Evolutionary conservation across 2,797 vertebrate genomes (phyloP), one percentile per base, ranked within the genome.

Genomic region (Notolepis coatsorum): DNA sequence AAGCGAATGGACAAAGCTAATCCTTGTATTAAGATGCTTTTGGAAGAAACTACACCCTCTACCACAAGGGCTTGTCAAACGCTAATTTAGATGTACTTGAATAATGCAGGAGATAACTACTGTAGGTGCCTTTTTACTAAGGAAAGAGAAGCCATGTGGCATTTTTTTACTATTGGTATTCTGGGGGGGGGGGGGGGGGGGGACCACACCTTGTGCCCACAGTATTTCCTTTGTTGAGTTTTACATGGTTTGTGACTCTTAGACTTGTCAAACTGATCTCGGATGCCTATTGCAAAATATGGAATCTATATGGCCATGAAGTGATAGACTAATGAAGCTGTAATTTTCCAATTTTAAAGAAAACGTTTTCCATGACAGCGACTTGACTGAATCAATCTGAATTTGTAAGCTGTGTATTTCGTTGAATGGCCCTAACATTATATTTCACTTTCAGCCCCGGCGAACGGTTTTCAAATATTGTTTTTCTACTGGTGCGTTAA

Each of bases 111-210:
- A 86, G 72, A 66, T 10, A 76, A 84, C 65, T 77, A 79, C 83
- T 87, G 62, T 80, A 68, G 81, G 86, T 90, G 87, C 90, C 88
- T 90, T 90, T 68, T 56, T 66, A 77, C n/a, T 64, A 76, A 62
- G 66, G 45, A 75, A 53, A 74, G 75, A 65, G 75, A 59, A 71
- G 54, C 15, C 21, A 52, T 43, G 64, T 71, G 75, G 66, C 49
- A 24, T 61, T 13, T 33, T 38, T 45, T 54, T 13, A 50, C 58
- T 48, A 71, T 71, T 61, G 25, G 43, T 77, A 49, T 67, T 48
- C n/a, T 61, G 48, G 18, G 31, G 27, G n/a, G n/a, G n/a, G n/a
- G n/a, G n/a, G n/a, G n/a, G n/a, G n/a, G n/a, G n/a, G n/a, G n/a
- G n/a, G n/a, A n/a, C n/a, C n/a, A 9, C 21, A 18, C 27, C 15